Percentiles rank a stretch among this genome's conserved stretches.
These are phyloP conservation scores for Cantharis nigra DNA, from an alignment of 2,888 invertebrate genomes.

Conservation along the genomic window DNA sequence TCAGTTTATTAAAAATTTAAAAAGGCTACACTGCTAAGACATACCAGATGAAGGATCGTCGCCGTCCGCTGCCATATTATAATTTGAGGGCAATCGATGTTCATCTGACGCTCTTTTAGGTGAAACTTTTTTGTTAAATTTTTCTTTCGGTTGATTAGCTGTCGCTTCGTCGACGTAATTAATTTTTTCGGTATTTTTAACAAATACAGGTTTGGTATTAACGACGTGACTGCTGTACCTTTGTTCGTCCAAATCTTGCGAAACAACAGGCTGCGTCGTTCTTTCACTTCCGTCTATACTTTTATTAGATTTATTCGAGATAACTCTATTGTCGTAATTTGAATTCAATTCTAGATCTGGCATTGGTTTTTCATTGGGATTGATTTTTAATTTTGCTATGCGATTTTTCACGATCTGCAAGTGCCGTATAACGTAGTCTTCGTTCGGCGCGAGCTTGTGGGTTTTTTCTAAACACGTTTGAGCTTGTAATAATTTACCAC, in stretches of 20 bases:
- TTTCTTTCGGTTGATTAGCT: conserved; percentile 18
- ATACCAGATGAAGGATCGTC: conserved; percentile 58
- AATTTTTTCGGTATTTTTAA: conserved; percentile 49
- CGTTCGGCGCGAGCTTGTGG: conserved; percentile 80
- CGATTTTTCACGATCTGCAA: conserved; percentile 84
- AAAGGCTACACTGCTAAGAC: conserved; percentile 52
- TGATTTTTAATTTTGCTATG: conserved; percentile 54
- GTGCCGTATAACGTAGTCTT: conserved; percentile 90
- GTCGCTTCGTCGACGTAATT: conserved; percentile 37
- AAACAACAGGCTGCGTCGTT: conserved; percentile 51
- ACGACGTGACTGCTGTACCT: conserved; percentile 54
- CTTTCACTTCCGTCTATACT: conserved; percentile 52
- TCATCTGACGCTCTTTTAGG: conserved; percentile 1
- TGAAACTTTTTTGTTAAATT: conserved; percentile 24
- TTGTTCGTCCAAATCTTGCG: conserved; percentile 26
- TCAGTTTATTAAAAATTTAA: conserved; percentile 19
- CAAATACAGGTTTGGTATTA: conserved; percentile 55
- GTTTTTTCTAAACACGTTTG: conserved; percentile 84
- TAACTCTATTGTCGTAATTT: conserved; percentile 45
- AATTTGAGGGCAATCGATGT: conserved; percentile 5
- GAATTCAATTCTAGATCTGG: conserved; percentile 44
- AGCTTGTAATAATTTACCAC: conserved; percentile 83
- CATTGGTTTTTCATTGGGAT: conserved; percentile 46
- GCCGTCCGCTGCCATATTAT: conserved; percentile 45
- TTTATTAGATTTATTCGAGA: conserved; percentile 54